phyloP scores from a whole-genome alignment of 2,888 invertebrate species.

The Synergus japonicus region DNA sequence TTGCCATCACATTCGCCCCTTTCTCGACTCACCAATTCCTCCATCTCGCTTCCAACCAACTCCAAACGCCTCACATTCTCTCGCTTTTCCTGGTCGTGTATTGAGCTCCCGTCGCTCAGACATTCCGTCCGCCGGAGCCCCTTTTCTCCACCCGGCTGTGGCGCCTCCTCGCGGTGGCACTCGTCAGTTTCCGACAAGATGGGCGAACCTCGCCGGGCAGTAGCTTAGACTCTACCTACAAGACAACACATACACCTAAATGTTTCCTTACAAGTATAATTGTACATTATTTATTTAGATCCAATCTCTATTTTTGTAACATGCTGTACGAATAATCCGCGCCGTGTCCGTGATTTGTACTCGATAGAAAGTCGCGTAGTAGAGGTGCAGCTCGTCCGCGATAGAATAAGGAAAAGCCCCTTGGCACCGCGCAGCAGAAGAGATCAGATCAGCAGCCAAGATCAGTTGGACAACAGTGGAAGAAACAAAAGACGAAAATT shows the following conservation, averaged over 20 bases:
- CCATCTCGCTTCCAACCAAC: not conserved
- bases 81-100: constrained; percentile 16
- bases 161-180: constrained; percentile 66
- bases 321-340: constrained; percentile 63
- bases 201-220: constrained; percentile 76
- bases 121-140: constrained; percentile 62
- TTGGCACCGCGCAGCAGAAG: constrained; percentile 9
- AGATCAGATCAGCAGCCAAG: not conserved
- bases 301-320: constrained; percentile 68
- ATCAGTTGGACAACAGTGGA: constrained; percentile 11
- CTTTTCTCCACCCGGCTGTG: constrained; percentile 46
- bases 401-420: constrained; percentile 40
- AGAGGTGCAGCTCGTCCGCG: constrained; percentile 45
- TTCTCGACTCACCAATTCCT: not conserved
- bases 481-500: constrained; percentile 15
- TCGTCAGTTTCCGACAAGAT: constrained; percentile 74
- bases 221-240: constrained; percentile 77
- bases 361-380: constrained; percentile 46
- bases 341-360: constrained; percentile 45
- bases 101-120: constrained; percentile 54
- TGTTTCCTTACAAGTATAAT: constrained; percentile 70
- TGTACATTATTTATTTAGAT: constrained; percentile 68
- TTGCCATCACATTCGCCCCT: constrained; percentile 41
- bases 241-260: constrained; percentile 71
- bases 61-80: not conserved